These are phyloP conservation scores for Drosophila robusta DNA, from an alignment of 2,888 invertebrate species.

Conservation along the genomic window DNA sequence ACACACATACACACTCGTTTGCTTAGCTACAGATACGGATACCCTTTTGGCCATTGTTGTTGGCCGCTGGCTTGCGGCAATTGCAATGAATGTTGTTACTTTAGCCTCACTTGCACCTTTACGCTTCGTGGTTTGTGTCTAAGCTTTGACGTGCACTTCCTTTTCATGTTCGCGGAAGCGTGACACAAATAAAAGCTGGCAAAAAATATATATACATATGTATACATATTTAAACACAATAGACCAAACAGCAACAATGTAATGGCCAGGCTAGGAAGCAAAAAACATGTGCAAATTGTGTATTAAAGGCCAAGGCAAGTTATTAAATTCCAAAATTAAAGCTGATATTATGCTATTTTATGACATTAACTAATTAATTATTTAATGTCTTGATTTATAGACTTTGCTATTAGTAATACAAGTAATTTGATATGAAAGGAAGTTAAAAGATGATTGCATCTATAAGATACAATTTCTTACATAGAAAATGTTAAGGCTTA, in stretches of 20 bases:
- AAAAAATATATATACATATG: constrained; percentile 12
- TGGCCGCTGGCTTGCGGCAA: constrained; percentile 54
- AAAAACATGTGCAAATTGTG: constrained; percentile 8
- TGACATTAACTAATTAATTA: neutral
- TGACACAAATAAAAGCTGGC: constrained; percentile 49
- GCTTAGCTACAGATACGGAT: constrained; percentile 23
- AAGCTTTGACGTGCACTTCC: constrained; percentile 83
- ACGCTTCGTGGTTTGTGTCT: constrained; percentile 81
- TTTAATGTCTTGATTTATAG: neutral
- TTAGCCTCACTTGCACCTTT: constrained; percentile 81
- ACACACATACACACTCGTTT: neutral
- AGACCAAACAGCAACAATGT: constrained; percentile 6
- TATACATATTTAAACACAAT: constrained; percentile 7
- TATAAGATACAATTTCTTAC: neutral
- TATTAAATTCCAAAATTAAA: constrained; percentile 14
- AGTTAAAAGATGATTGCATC: neutral
- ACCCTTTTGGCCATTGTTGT: constrained; percentile 52
- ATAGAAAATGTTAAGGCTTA: neutral
- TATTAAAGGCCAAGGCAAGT: constrained; percentile 15
- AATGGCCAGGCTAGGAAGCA: neutral
- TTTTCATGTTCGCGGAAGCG: constrained; percentile 74
- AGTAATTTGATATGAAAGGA: too few species aligned
- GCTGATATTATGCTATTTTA: neutral
- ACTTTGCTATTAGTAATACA: neutral
- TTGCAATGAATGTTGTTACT: constrained; percentile 77